phyloP scores from a whole-genome alignment of 1,140 invertebrate species.

The Acromyrmex charruanus region DNA sequence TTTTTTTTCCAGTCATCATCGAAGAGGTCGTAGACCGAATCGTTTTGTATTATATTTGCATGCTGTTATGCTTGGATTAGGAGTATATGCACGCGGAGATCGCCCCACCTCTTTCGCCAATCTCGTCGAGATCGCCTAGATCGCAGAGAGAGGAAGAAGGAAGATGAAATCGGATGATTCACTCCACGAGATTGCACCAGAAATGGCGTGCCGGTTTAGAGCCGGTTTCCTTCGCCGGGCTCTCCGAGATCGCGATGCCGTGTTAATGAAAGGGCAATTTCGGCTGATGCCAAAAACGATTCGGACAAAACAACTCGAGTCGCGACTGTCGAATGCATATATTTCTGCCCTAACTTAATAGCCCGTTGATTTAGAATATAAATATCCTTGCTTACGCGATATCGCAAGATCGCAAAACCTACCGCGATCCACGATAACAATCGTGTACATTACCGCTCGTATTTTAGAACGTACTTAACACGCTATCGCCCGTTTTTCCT shows the following conservation, averaged over 20 bases:
- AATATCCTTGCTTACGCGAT: neutral
- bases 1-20: neutral
- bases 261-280: slow-evolving; percentile 57
- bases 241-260: slow-evolving; percentile 21
- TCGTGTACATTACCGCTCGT: neutral
- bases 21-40: slow-evolving; percentile 32
- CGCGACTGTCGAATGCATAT: slow-evolving; percentile 6
- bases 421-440: neutral
- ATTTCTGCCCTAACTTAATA: slow-evolving; percentile 13
- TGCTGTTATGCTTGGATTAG: slow-evolving; percentile 17
- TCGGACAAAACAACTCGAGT: neutral
- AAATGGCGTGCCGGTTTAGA: slow-evolving; percentile 37
- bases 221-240: slow-evolving; percentile 19
- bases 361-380: slow-evolving; percentile 5
- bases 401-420: neutral
- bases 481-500: neutral
- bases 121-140: slow-evolving; percentile 16
- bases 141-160: neutral
- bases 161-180: slow-evolving; percentile 37
- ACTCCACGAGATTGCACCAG: slow-evolving; percentile 31
- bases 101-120: neutral
- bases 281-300: slow-evolving; percentile 57
- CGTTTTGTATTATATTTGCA: slow-evolving; percentile 26
- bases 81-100: slow-evolving; percentile 12
- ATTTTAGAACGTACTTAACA: neutral